These are phyloP conservation scores for Phalacrocorax carbo DNA, from an alignment of 2,113 vertebrate species.

Conservation along the genomic window DNA sequence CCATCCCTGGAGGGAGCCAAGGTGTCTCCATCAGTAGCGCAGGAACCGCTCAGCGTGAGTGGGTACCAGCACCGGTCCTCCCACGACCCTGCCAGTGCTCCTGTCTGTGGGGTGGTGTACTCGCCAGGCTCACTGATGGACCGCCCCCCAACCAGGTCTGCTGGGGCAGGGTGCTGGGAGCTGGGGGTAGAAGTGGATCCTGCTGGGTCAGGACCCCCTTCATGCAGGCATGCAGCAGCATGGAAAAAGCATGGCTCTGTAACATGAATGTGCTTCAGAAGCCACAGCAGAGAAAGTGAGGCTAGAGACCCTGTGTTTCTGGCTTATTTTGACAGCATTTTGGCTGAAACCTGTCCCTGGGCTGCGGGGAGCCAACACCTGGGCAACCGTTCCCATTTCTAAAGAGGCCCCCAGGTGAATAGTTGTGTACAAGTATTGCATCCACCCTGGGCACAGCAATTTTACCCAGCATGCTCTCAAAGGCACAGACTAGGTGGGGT, in stretches of 20 bases:
- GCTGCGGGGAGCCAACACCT: background rate
- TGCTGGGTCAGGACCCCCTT: background rate
- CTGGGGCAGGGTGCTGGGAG: rapidly evolving
- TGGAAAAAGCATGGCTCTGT: background rate
- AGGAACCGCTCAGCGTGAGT: background rate
- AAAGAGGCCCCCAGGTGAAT: background rate
- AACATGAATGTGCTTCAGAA: background rate
- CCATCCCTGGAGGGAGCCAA: background rate
- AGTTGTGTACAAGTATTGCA: background rate
- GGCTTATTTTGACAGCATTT: background rate
- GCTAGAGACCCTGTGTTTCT: background rate
- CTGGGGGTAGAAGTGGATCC: background rate
- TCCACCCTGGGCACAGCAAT: background rate
- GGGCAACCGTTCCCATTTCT: background rate
- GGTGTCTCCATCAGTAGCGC: rapidly evolving
- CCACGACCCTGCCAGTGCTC: background rate
- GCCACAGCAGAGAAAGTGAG: background rate
- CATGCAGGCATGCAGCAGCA: rapidly evolving
- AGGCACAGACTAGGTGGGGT: background rate
- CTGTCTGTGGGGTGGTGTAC: rapidly evolving
- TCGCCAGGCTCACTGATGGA: background rate
- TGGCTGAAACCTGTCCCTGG: background rate
- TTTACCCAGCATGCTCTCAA: background rate
- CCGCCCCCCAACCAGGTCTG: rapidly evolving
- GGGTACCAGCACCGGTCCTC: background rate